A percentile compares a stretch with the other conserved stretches of the same genome.
These are phyloP conservation scores for Melanerpes formicivorus DNA, from an alignment of 2,113 vertebrate species.

Conservation along the genomic window DNA sequence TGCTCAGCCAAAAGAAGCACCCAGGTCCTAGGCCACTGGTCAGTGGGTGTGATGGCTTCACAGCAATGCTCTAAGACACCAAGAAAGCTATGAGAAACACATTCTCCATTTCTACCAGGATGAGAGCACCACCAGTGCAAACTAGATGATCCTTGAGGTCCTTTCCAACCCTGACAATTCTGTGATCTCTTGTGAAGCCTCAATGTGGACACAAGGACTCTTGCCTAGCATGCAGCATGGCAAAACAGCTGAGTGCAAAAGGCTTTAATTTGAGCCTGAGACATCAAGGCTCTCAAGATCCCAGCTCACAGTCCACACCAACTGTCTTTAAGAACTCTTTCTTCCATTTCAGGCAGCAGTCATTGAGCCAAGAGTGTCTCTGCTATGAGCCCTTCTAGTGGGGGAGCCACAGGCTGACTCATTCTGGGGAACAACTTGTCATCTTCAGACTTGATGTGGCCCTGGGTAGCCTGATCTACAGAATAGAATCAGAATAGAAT, in stretches of 20 bases:
- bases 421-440: not conserved
- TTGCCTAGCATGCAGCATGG: not conserved
- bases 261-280: not conserved
- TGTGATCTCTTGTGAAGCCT: not conserved
- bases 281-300: not conserved
- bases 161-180: no score
- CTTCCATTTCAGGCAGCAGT: not conserved
- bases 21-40: not conserved
- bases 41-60: not conserved
- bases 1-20: not conserved
- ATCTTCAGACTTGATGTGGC: not conserved
- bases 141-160: no score
- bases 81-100: not conserved
- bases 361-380: not conserved
- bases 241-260: not conserved
- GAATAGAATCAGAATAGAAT: no score
- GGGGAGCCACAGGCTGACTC: not conserved
- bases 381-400: not conserved
- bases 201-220: not conserved
- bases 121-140: fast-evolving
- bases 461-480: no score
- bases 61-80: not conserved
- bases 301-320: fast-evolving
- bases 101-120: not conserved
- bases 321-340: not conserved